Conservation (phyloP, 2,113 vertebrate genomes). For the Shinisaurus crocodilurus region DNA sequence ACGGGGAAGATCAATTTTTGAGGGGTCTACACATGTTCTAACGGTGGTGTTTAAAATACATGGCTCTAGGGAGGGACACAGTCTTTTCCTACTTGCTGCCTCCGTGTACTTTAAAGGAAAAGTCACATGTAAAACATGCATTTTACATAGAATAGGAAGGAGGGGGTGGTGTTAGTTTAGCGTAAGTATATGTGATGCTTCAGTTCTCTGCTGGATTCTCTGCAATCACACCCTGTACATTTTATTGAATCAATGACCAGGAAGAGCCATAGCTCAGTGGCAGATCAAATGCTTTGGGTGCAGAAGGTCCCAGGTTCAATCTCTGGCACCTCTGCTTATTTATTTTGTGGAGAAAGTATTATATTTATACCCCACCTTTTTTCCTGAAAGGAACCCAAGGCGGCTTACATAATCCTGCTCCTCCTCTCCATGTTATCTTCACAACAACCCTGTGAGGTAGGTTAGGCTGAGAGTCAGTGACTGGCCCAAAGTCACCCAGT, state of each 20-base stretch:
- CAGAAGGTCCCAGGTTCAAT: not conserved
- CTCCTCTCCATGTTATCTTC: no score
- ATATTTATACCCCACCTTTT: no score
- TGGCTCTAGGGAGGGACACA: accelerated
- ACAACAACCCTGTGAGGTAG: no score
- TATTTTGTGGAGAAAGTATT: no score
- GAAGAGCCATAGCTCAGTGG: not conserved
- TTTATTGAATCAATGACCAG: not conserved
- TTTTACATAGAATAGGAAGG: no score
- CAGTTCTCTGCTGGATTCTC: not conserved
- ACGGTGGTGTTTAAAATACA: not conserved
- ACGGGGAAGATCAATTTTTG: not conserved
- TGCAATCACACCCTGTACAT: not conserved
- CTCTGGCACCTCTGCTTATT: not conserved
- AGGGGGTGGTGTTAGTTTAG: no score
- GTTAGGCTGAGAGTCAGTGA: no score
- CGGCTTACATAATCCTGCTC: no score
- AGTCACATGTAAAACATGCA: not conserved
- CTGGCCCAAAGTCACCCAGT: no score
- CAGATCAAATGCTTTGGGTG: not conserved
- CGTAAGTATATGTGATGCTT: not conserved
- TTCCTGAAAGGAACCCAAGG: no score
- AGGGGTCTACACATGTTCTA: not conserved
- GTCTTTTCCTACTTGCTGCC: not conserved
- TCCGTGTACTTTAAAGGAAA: not conserved